A percentile compares a stretch with the other conserved stretches of the same genome.
phyloP scores from a whole-genome alignment of 2,888 invertebrate species.

The Agrenia bidenticulata region DNA sequence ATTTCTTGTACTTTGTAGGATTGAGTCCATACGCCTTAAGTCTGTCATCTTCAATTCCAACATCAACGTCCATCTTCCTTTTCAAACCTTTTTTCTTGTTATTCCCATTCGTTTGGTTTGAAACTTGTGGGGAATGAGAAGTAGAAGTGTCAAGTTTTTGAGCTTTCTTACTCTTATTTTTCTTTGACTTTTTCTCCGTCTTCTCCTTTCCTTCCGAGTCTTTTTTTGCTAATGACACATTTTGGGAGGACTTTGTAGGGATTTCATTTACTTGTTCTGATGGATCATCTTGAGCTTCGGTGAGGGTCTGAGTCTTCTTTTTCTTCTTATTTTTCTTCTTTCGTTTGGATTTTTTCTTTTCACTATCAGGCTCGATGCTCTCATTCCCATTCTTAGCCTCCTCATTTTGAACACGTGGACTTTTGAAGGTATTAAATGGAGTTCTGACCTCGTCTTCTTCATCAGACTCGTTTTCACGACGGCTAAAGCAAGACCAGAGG shows the following conservation, averaged over 20 bases:
- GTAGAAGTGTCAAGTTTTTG: not conserved
- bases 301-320: not conserved
- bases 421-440: too few species aligned
- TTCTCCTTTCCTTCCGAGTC: not conserved
- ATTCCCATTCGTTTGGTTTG: not conserved
- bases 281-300: not conserved
- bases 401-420: too few species aligned
- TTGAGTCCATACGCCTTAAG: conserved; percentile 88
- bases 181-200: not conserved
- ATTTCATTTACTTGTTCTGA: not conserved
- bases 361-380: too few species aligned
- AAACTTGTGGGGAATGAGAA: not conserved
- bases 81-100: conserved; percentile 17
- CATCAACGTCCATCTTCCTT: conserved; percentile 17
- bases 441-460: too few species aligned
- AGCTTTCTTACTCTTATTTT: conserved; percentile 1
- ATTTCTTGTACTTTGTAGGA: conserved; percentile 81
- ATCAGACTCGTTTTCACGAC: too few species aligned
- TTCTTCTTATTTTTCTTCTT: conserved; percentile 26
- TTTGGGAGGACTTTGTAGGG: not conserved
- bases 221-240: not conserved
- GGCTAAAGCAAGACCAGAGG: too few species aligned
- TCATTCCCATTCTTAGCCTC: too few species aligned
- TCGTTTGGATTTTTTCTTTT: not conserved
- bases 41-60: conserved; percentile 67